phyloP scores from a whole-genome alignment of 2,113 vertebrate genomes.

The Ictalurus punctatus region DNA sequence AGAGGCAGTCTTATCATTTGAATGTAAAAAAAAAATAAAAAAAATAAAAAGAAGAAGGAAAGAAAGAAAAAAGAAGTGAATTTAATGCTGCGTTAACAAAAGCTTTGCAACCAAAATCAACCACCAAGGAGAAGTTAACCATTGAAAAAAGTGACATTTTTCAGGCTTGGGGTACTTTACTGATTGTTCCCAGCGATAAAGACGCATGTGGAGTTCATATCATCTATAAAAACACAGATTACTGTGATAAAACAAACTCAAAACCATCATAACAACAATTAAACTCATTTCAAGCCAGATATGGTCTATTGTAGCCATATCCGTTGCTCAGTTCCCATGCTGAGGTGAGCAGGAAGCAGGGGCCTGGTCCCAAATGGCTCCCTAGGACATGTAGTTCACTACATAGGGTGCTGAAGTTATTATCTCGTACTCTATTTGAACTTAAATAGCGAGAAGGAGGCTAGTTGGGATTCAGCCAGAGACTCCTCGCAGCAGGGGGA shows the following conservation, averaged over 20 bases:
- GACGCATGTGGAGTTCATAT: background rate
- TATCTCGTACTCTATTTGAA: constrained; percentile 1
- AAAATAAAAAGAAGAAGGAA: too few species aligned
- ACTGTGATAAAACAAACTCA: constrained; percentile 2
- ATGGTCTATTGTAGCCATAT: constrained; percentile 23
- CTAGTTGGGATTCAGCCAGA: background rate
- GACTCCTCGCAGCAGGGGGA: constrained; percentile 64
- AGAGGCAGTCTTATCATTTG: background rate
- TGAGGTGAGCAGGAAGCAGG: constrained; percentile 35
- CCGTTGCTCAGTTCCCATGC: constrained; percentile 7
- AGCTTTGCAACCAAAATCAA: background rate
- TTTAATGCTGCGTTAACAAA: background rate
- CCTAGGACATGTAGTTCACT: background rate
- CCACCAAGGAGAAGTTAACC: background rate
- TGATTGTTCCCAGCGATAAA: constrained; percentile 15
- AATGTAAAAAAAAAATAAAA: background rate
- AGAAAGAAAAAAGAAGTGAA: too few species aligned
- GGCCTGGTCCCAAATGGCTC: constrained; percentile 51
- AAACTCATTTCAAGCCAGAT: constrained; percentile 9
- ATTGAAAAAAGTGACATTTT: background rate
- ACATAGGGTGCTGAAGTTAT: background rate
- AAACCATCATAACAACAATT: constrained; percentile 29
- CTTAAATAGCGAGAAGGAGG: background rate
- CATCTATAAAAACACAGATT: constrained; percentile 15
- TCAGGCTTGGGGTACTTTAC: background rate